Evolutionary conservation across 35 echinoderm and acorn worm species (phyloP), one percentile per base, ranked within the genome.

Genomic region (Patiria miniata): DNA sequence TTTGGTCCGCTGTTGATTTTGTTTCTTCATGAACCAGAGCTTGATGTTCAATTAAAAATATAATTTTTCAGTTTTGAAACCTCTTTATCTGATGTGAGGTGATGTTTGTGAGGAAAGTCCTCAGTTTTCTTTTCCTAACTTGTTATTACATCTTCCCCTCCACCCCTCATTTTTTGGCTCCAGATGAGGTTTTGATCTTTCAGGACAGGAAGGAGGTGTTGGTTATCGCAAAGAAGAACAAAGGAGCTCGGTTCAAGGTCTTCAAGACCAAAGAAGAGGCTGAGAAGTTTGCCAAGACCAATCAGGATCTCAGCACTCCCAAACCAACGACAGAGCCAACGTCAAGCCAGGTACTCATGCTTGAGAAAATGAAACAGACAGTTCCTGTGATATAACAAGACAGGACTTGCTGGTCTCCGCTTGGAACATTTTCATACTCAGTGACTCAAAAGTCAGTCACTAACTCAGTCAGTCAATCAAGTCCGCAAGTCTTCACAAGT

Each of bases 261-360:
- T 98, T 98, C 78, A 94, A 90, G 77, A 86, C 79, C 36, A 73
- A 77, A 65, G 89, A 94, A 54, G 95, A 90, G 40, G 95, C 95
- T 5, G 81, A 91, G 47, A 77, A 36, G 2, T 98, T 98, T 78
- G 83, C 91, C 40, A 86, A 54, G 40, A 73, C 68, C 5, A 82
- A 88, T 51, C 68, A 89, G 51, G 87, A 97, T 26, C 78, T 93
- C 18, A 91, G 85, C 32, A 88, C 86, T 10, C 83, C 87, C 6
- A 88, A 93, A 73, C 83, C 65, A 83, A 18, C 7, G 26, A 77
- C 21, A 39, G 36, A 39, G 22, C 18, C 52, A 65, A 7, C 12
- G 23, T 68, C 19, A 16, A 61, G 26, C 32, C 36, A 39, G 56
- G 52, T 85, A 61, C 14, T 8, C 17, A 69, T 19, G 12, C 42